Percentiles rank a stretch among this genome's conserved stretches.
Conservation (phyloP, 2,113 vertebrate genomes). For the Lasiurus borealis region DNA sequence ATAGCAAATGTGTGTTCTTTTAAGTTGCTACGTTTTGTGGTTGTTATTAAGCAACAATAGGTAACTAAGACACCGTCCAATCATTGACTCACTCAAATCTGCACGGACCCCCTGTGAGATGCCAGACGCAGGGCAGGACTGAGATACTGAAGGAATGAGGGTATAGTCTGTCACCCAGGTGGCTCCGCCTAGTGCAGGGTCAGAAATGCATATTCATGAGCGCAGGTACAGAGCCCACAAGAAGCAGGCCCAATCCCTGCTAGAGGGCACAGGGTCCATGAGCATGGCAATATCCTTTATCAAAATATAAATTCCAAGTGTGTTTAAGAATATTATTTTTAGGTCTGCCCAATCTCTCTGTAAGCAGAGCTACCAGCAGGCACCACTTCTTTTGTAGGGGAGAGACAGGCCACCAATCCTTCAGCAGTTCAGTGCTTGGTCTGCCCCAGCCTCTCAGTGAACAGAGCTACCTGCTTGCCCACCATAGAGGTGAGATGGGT, state of each 20-base stretch:
- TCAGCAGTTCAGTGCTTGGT: too few relatives aligned
- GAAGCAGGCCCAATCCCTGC: rapidly evolving
- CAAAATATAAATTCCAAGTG: neutral
- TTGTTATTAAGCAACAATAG: neutral
- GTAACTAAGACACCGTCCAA: neutral
- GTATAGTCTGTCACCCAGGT: neutral
- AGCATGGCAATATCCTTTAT: rapidly evolving
- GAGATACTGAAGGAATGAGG: neutral
- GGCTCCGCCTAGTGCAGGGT: neutral
- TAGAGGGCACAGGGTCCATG: neutral
- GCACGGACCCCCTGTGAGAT: neutral
- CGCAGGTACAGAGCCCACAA: neutral
- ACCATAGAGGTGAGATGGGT: too few relatives aligned
- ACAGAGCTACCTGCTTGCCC: too few relatives aligned
- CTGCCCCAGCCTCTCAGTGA: too few relatives aligned
- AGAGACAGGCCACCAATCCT: too few relatives aligned
- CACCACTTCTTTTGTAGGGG: too few relatives aligned
- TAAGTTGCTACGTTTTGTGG: neutral
- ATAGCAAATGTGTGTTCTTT: neutral
- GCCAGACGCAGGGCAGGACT: neutral
- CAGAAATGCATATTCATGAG: neutral
- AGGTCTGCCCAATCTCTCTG: too few relatives aligned
- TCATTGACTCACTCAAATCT: neutral
- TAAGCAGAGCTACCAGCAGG: too few relatives aligned
- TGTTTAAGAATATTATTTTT: neutral